phyloP scores from a whole-genome alignment of 2,797 vertebrate genomes.

The Rhyacichthys aspro region DNA sequence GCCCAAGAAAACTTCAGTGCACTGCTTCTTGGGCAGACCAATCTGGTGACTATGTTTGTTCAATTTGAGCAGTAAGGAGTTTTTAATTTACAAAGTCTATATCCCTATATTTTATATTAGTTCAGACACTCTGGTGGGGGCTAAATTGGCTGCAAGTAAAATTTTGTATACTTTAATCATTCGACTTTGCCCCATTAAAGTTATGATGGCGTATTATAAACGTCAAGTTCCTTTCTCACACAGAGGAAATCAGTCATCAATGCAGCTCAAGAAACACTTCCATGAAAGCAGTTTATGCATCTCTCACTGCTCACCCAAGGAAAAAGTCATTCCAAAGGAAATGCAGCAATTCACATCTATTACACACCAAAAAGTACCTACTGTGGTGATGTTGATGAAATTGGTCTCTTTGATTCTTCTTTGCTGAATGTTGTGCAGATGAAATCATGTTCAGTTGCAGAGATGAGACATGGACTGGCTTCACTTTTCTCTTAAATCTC shows the following conservation, averaged over 20 bases:
- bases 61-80: too few species aligned
- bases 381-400: not conserved
- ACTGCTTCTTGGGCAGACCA: too few species aligned
- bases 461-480: not conserved
- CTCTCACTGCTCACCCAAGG: not conserved
- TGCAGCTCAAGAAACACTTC: not conserved
- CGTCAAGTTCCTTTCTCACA: not conserved
- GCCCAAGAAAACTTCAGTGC: too few species aligned
- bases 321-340: constrained; percentile 3
- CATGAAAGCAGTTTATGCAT: not conserved
- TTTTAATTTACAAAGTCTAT: too few species aligned
- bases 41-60: too few species aligned
- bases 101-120: too few species aligned
- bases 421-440: not conserved
- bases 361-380: not conserved
- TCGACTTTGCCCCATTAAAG: not conserved
- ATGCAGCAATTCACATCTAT: not conserved
- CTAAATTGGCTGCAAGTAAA: too few species aligned
- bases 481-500: not conserved
- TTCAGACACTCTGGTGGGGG: too few species aligned
- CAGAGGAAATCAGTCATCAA: constrained; percentile 3
- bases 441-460: not conserved
- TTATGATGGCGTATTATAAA: not conserved
- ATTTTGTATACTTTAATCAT: not conserved
- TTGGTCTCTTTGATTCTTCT: not conserved